A percentile compares a stretch with the other conserved stretches of the same genome.
phyloP scores from a whole-genome alignment of 2,888 invertebrate genomes.

The Cylindroiulus punctatus region DNA sequence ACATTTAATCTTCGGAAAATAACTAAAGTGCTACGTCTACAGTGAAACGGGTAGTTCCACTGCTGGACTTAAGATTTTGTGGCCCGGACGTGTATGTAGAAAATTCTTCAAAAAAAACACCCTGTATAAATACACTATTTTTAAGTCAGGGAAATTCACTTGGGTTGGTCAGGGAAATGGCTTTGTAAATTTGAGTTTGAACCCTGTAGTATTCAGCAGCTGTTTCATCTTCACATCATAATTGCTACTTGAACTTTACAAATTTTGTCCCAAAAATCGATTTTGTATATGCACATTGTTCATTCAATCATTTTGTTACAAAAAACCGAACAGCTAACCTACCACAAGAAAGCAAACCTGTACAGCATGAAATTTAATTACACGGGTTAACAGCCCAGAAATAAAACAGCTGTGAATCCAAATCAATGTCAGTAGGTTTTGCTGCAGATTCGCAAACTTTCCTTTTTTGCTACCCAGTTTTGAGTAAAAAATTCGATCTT shows the following conservation, averaged over 20 bases:
- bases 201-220: neutral
- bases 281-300: neutral
- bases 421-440: constrained; percentile 26
- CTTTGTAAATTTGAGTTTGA: too few species aligned
- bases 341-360: neutral
- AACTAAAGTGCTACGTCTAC: too few species aligned
- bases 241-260: neutral
- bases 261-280: neutral
- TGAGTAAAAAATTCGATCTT: neutral
- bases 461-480: neutral
- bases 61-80: too few species aligned
- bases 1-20: too few species aligned
- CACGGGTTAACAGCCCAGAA: neutral
- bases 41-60: too few species aligned
- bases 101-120: too few species aligned
- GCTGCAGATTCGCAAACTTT: neutral
- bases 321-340: neutral
- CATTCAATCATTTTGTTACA: neutral
- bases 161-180: too few species aligned
- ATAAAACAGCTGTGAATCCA: neutral
- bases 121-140: too few species aligned
- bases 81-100: too few species aligned
- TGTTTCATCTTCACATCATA: neutral
- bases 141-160: too few species aligned
- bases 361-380: neutral